Evolutionary conservation across 92 coral and sea anemone species (phyloP), one percentile per base, ranked within the genome.

Genomic region (Paragorgia papillata): DNA sequence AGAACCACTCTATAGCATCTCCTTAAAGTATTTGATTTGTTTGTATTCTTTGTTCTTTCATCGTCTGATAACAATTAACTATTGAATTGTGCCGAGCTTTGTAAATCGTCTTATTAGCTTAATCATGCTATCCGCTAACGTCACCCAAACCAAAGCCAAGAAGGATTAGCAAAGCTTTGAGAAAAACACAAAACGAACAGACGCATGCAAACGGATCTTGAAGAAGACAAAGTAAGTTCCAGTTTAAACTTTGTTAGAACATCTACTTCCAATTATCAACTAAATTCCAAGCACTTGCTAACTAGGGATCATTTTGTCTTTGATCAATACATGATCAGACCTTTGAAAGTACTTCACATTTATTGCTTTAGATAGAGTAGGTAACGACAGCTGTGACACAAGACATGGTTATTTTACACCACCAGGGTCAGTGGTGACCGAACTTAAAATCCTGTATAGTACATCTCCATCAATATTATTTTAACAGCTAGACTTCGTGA

Each of bases 111-210:
- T 56, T 56, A 56, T 56, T 56, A 56, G 7, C 62, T 22, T 56
- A 56, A 56, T 56, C 62, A 56, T 56, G 62, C 62, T 13, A 56
- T 56, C 62, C 30, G 62, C 62, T 13, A 56, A 56, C 31, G 62
- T 22, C 58, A 51, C 7, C 3, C 26, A 6, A 6, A 31, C 31
- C 33, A 13, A 13, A 14, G 29, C 62, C 29, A 7, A 56, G 62
- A 28, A 56, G 31, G 62, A 56, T 56, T 56, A 56, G 2, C 62
- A 56, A 29, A 17, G 31, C 62, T 56, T 14, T 13, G 12, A 46
- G 53, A 46, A 28, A 22, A 6, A 56, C 26, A 51, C 58, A 51
- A 51, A 17, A 17, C 58, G 4, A 6, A 31, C 22, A 3, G 29
- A 13, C 3, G 62, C n/a, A n/a, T n/a, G 17, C 30, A 28, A 15